phyloP scores from a whole-genome alignment of 2,888 invertebrate genomes.

The Keiferia lycopersicella region DNA sequence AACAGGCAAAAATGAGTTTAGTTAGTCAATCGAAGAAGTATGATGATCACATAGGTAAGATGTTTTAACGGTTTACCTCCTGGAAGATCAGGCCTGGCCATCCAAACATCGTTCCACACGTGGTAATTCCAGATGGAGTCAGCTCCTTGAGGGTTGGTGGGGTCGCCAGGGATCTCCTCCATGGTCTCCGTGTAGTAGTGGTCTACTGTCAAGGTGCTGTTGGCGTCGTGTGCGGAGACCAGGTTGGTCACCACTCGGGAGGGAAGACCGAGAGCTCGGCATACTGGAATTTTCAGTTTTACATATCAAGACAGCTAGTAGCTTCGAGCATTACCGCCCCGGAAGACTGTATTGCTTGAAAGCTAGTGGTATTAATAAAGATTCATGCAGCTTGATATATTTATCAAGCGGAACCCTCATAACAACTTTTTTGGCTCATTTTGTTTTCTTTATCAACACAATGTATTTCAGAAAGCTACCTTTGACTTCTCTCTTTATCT shows the following conservation, averaged over 20 bases:
- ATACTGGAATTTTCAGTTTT: slow-evolving; percentile 73
- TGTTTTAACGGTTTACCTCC: slow-evolving; percentile 63
- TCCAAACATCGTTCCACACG: slow-evolving; percentile 94
- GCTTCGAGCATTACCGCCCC: too few species aligned
- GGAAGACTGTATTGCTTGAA: too few species aligned
- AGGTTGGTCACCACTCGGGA: slow-evolving; percentile 91
- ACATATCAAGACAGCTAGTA: neutral
- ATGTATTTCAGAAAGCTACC: too few species aligned
- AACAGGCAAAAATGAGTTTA: too few species aligned
- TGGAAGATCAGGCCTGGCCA: slow-evolving; percentile 89
- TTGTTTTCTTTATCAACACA: too few species aligned
- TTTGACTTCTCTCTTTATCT: too few species aligned
- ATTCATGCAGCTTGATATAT: too few species aligned
- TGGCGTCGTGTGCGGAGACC: slow-evolving; percentile 92
- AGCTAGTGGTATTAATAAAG: too few species aligned
- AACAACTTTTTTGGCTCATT: too few species aligned
- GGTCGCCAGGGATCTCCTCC: slow-evolving; percentile 84
- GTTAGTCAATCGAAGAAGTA: too few species aligned
- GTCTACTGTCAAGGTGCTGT: slow-evolving; percentile 89
- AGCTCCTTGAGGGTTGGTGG: slow-evolving; percentile 81
- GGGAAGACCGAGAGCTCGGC: slow-evolving; percentile 90
- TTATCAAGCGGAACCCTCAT: too few species aligned
- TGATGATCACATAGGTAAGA: too few species aligned
- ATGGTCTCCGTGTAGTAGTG: slow-evolving; percentile 86
- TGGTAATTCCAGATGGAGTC: slow-evolving; percentile 95